Base-by-base conservation (phyloP, 1,140 invertebrate species). In the Cardiocondyla obscurior region DNA sequence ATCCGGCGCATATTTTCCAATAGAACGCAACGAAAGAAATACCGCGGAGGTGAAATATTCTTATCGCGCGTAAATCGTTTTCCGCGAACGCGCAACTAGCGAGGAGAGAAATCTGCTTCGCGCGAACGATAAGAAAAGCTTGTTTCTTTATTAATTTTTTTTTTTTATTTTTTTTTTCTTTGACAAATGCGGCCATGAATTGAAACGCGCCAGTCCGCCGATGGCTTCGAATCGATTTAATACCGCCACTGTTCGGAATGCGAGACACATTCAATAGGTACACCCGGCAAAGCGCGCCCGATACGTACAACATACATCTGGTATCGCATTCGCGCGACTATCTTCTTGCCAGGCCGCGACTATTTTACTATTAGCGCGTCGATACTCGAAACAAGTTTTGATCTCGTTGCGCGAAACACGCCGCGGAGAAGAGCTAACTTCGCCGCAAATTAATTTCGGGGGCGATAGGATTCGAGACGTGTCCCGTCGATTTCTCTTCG, bases 381-480 rank as follows among this genome's bases (percentile, higher is more conserved):
- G 3, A 58, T 28, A 12, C 39, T 22, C 19, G 10, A 46, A 60
- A 30, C 36, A 19, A 16, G 7, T 58, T 74, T 60, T n/a, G 1
- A n/a, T n/a, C n/a, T 30, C 36, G 14, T 25, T 44, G 60, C 28
- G 7, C 12, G 58, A 60, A n/a, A 42, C 4, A 4, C 10, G 19
- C 14, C 3, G 1, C 2, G 4, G 19, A 33, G n/a, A 51, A 64
- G 30, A 64, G 60, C 49, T 12, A 46, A 28, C 12, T 10, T 5
- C 10, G 42, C 39, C 36, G 44, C 30, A 49, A 62, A 76, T 76
- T 64, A 64, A 76, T 64, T 76, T 22, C 16, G 19, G 46, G 46
- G 19, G 7, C 57, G 14, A 74, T 42, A 60, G 36, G 46, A 65
- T 53, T 33, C 19, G n/a, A 46, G n/a, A n/a, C n/a, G n/a, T n/a